A percentile compares a stretch with the other conserved stretches of the same genome.
Evolutionary conservation across 2,113 vertebrate genomes (phyloP).

Genomic region (Natator depressus): DNA sequence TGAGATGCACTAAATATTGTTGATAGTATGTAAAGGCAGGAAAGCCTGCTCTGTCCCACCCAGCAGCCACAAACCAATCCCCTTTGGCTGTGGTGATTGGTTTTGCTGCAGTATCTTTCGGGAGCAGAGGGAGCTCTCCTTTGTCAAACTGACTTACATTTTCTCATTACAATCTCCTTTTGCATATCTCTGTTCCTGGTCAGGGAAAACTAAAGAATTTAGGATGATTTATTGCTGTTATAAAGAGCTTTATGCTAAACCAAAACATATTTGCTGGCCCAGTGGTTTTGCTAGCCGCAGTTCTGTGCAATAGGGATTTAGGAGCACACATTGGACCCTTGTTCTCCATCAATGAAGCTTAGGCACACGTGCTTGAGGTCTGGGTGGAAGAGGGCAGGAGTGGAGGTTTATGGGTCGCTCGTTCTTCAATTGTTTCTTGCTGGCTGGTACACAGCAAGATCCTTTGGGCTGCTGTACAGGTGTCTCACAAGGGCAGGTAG

Average conservation of each 20-base stretch:
- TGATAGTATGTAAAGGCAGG: not conserved
- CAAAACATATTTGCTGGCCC: not conserved
- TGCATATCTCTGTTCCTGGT: not conserved
- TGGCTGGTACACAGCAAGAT: fast-evolving
- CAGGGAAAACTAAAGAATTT: not conserved
- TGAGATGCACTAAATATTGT: not conserved
- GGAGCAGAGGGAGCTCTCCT: not conserved
- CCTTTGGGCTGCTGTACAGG: not conserved
- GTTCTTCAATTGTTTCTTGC: fast-evolving
- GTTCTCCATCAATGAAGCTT: not conserved
- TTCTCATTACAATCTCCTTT: not conserved
- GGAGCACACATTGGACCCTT: not conserved
- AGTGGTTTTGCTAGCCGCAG: not conserved
- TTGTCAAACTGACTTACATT: not conserved
- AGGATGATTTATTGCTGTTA: slow-evolving; percentile 7
- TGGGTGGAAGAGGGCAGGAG: fast-evolving
- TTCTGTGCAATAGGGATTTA: not conserved
- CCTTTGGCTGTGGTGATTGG: not conserved
- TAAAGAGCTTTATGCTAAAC: not conserved
- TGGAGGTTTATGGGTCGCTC: not conserved
- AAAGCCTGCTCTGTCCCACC: not conserved
- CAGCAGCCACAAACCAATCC: not conserved
- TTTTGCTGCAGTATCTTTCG: not conserved
- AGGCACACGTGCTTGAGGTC: not conserved
- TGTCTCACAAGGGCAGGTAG: not conserved